Percentiles rank a stretch among this genome's conserved stretches.
phyloP scores from a whole-genome alignment of 2,888 invertebrate species.

The Melikaiella ostensackeni region DNA sequence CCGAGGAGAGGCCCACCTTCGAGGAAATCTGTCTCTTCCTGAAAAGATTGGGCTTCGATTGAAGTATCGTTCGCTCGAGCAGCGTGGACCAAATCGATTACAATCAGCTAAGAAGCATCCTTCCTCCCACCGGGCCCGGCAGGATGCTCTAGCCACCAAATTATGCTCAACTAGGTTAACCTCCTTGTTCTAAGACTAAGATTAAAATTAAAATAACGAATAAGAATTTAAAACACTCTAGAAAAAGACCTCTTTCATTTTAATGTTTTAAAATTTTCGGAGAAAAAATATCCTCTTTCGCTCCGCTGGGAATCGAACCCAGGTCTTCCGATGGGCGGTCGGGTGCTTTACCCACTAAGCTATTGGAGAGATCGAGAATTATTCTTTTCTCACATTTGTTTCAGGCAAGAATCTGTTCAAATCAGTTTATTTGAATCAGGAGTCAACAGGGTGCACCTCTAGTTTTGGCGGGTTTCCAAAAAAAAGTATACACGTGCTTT shows the following conservation, averaged over 20 bases:
- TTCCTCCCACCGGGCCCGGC: conserved; percentile 46
- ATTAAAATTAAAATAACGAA: conserved; percentile 57
- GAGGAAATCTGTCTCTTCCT: conserved; percentile 93
- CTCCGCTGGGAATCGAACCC: too few relatives aligned
- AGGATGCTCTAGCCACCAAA: conserved; percentile 74
- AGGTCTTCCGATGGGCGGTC: too few relatives aligned
- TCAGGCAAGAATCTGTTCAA: too few relatives aligned
- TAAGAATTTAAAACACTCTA: conserved; percentile 49
- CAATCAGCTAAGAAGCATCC: conserved; percentile 75
- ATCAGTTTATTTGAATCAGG: not conserved
- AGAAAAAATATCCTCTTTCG: too few relatives aligned
- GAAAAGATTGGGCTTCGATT: conserved; percentile 71
- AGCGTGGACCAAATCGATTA: conserved; percentile 71
- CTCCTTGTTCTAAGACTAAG: conserved; percentile 67
- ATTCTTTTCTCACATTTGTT: too few relatives aligned
- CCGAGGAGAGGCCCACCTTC: conserved; percentile 90
- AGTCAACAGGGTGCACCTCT: not conserved
- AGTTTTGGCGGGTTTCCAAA: too few relatives aligned
- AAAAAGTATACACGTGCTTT: too few relatives aligned
- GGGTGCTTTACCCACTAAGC: too few relatives aligned
- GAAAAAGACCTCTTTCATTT: conserved; percentile 11
- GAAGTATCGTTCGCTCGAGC: conserved; percentile 57
- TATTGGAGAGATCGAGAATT: too few relatives aligned
- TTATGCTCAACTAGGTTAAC: conserved; percentile 76
- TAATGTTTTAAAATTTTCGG: too few relatives aligned